These are phyloP conservation scores for Sclerurus mexicanus DNA, from an alignment of 2,113 vertebrate species.

Conservation along the genomic window DNA sequence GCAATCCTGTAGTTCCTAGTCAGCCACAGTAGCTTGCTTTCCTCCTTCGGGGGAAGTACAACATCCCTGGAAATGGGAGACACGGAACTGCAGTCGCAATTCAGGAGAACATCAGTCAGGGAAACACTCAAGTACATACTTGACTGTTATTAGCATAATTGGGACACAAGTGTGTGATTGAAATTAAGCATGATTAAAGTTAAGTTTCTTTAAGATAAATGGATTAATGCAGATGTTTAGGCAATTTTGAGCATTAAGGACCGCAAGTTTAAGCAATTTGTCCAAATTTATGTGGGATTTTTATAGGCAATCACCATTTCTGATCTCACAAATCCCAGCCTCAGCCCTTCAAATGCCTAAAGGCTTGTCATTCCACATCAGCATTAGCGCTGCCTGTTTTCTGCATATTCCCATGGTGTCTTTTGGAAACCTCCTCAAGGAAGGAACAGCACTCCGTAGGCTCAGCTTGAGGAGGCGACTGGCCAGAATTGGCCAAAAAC, in stretches of 20 bases:
- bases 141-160: conserved; percentile 31
- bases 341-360: background rate
- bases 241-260: background rate
- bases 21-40: background rate
- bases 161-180: background rate
- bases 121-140: background rate
- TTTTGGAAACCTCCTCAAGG: background rate
- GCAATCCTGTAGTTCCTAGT: background rate
- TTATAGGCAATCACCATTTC: background rate
- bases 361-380: background rate
- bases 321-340: background rate
- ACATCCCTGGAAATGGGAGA: background rate
- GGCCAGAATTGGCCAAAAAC: background rate
- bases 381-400: background rate
- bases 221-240: background rate
- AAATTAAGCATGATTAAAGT: background rate
- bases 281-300: background rate
- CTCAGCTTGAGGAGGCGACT: background rate
- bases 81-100: background rate
- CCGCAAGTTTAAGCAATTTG: background rate
- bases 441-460: background rate
- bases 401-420: background rate
- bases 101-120: background rate
- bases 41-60: background rate
- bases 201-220: conserved; percentile 19